phyloP scores from a whole-genome alignment of 1,140 invertebrate species.

The Macrotrachela quadricornifera region DNA sequence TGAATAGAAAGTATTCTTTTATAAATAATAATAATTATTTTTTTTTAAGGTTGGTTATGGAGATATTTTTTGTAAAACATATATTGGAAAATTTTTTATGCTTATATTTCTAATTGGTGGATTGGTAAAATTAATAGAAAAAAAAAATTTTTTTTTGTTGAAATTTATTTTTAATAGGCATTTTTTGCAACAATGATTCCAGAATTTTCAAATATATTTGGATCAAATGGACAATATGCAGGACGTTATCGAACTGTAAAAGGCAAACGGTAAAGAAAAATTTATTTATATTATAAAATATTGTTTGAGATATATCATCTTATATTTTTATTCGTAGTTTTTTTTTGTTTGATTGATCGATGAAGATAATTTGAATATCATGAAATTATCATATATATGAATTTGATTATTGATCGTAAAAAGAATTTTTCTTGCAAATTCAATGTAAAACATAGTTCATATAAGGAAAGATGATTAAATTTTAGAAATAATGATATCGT shows the following conservation, averaged over 20 bases:
- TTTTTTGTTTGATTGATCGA: too few species aligned
- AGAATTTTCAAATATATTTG: not conserved
- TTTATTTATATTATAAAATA: too few species aligned
- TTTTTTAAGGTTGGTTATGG: slow-evolving; percentile 3
- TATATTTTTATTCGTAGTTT: too few species aligned
- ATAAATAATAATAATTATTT: not conserved
- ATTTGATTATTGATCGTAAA: too few species aligned
- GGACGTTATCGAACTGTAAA: not conserved
- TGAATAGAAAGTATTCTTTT: not conserved
- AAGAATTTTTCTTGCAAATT: too few species aligned
- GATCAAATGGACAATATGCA: not conserved
- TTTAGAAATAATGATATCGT: too few species aligned
- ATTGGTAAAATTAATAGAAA: not conserved
- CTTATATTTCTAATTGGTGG: slow-evolving; percentile 5
- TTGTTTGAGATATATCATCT: too few species aligned
- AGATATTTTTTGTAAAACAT: slow-evolving; percentile 3
- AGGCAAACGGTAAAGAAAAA: not conserved
- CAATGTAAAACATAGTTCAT: too few species aligned
- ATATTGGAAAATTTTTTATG: slow-evolving; percentile 2
- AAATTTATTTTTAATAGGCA: not conserved
- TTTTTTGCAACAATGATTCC: not conserved
- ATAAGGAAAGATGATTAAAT: too few species aligned
- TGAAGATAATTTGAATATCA: too few species aligned
- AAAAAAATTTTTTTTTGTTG: not conserved
- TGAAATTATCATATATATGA: too few species aligned